Evolutionary conservation across 1,140 invertebrate genomes (phyloP).

Genomic region (Lasaia peninsularis): DNA sequence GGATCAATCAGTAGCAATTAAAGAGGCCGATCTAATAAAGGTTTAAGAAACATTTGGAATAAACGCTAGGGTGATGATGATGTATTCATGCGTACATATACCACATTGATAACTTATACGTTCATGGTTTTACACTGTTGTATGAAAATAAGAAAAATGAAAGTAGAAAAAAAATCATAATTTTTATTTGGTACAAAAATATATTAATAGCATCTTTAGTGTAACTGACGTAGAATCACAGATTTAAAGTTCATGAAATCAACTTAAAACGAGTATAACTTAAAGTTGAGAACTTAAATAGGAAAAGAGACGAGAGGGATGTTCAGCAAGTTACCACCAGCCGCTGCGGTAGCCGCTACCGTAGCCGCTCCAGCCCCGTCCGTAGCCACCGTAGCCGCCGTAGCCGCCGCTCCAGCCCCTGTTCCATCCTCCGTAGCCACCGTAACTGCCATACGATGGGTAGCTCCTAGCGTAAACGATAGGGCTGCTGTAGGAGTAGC

Average conservation of each 20-base stretch:
- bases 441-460: not conserved
- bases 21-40: no score
- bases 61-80: no score
- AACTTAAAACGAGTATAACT: not conserved
- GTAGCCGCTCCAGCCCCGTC: not conserved
- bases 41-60: no score
- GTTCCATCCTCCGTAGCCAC: not conserved
- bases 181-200: not conserved
- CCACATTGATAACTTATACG: no score
- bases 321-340: not conserved
- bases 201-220: not conserved
- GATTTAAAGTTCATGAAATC: not conserved
- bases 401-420: not conserved
- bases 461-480: constrained; percentile 1
- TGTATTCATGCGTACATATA: no score
- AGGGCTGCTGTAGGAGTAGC: not conserved
- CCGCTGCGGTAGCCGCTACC: not conserved
- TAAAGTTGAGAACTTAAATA: not conserved
- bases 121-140: no score
- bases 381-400: not conserved
- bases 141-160: no score
- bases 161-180: no score
- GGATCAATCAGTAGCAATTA: no score
- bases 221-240: not conserved
- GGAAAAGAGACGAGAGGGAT: not conserved